Conservation (phyloP, 2,797 vertebrate genomes). For the Buphagus erythrorhynchus region DNA sequence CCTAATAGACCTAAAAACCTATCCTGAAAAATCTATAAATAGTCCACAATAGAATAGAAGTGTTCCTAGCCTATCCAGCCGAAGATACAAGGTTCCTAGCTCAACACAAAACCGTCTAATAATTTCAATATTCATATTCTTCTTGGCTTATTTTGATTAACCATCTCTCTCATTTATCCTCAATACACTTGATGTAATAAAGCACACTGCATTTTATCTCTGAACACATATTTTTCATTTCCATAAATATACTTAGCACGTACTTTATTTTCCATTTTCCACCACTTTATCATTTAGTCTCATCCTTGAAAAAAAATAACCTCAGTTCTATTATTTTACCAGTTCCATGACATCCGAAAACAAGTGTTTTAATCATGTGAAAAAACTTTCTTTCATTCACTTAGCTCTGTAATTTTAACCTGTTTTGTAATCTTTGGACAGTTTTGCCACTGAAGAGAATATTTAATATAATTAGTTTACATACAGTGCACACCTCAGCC, state of each 20-base stretch:
- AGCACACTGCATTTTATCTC: neutral
- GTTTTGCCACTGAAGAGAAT: neutral
- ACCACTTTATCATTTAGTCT: neutral
- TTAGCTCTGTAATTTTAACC: constrained; percentile 31
- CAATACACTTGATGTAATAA: neutral
- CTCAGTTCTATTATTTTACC: neutral
- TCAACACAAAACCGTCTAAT: neutral
- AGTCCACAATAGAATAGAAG: neutral
- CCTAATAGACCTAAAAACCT: neutral
- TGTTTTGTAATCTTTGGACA: neutral
- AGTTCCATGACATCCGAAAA: constrained; percentile 30
- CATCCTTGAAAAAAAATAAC: constrained; percentile 4
- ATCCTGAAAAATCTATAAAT: neutral
- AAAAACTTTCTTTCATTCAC: constrained; percentile 27
- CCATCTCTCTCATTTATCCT: neutral
- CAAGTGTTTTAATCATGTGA: constrained; percentile 39
- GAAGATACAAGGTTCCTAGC: neutral
- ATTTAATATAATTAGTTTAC: neutral
- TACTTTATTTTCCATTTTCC: neutral
- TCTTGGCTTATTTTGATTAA: neutral
- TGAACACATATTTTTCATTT: neutral
- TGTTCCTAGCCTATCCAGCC: neutral
- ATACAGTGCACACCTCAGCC: neutral
- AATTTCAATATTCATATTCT: neutral
- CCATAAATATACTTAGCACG: neutral